Evolutionary conservation across 2,797 vertebrate species (phyloP).

Genomic region (Alectoris magna): DNA sequence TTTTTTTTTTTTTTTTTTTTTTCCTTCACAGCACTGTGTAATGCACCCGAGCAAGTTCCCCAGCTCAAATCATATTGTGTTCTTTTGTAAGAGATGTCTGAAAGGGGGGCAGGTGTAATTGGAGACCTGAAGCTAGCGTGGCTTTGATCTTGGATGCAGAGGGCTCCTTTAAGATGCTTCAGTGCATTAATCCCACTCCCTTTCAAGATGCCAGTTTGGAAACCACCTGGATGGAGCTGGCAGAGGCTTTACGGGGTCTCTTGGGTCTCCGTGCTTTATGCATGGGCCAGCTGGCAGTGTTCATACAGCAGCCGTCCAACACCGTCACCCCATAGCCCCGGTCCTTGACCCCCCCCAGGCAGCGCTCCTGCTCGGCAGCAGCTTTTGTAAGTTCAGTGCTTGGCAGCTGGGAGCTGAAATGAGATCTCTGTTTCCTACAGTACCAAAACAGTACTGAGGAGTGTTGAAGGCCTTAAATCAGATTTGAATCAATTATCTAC

Average conservation of each 20-base stretch:
- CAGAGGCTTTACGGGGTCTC: neutral
- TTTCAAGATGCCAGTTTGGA: constrained; percentile 35
- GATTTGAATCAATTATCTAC: neutral
- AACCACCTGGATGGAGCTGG: constrained; percentile 36
- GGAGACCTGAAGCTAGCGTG: neutral
- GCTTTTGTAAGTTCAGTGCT: neutral
- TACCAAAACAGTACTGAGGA: neutral
- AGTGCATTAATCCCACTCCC: neutral
- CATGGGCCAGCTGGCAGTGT: constrained; percentile 22
- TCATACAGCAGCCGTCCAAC: neutral
- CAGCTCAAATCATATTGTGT: neutral
- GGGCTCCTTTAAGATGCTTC: neutral
- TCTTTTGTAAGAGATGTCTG: constrained; percentile 23
- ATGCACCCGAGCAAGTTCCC: neutral
- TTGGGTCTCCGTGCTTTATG: neutral
- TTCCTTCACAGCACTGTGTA: neutral
- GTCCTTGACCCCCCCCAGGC: neutral
- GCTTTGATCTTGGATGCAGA: constrained; percentile 43
- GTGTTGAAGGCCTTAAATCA: neutral
- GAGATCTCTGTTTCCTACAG: neutral
- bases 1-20: neutral
- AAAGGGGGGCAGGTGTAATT: constrained; percentile 6
- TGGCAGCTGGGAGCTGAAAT: constrained; percentile 33
- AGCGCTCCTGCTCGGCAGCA: accelerated
- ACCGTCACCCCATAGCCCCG: neutral